These are phyloP conservation scores for Daboia siamensis DNA, from an alignment of 2,113 vertebrate species.

Conservation along the genomic window DNA sequence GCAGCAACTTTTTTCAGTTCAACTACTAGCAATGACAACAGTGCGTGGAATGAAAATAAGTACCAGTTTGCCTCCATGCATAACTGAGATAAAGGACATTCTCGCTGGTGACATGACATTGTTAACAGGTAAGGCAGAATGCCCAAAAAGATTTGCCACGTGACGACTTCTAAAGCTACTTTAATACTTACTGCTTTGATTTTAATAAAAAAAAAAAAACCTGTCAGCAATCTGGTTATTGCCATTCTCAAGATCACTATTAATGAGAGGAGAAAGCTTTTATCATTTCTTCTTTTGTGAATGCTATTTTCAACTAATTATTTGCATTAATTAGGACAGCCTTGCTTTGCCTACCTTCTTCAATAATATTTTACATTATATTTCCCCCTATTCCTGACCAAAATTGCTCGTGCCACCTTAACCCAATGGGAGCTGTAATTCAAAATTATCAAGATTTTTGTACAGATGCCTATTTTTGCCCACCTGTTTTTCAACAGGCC, in stretches of 20 bases:
- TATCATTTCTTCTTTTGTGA: not conserved
- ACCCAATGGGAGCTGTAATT: not conserved
- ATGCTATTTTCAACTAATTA: not conserved
- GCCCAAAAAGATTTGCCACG: not conserved
- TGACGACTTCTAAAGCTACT: not conserved
- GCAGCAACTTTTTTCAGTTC: not conserved
- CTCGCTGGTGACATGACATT: not conserved
- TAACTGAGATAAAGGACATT: not conserved
- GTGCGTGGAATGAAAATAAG: not conserved
- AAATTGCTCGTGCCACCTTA: not conserved
- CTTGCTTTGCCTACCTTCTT: not conserved
- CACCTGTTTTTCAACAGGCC: not conserved
- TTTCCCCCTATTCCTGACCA: not conserved
- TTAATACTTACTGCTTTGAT: not conserved
- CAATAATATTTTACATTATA: not conserved
- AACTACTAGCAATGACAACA: not conserved
- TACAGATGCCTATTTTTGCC: not conserved
- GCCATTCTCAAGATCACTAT: not conserved
- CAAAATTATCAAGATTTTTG: not conserved
- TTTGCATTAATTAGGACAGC: not conserved
- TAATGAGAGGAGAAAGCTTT: not conserved
- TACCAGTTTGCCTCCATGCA: not conserved
- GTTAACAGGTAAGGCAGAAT: not conserved
- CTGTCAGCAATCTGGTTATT: not conserved
- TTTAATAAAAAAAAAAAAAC: not conserved